A percentile compares a stretch with the other conserved stretches of the same genome.
Conservation (phyloP, 2,113 vertebrate species). For the Rhinolophus ferrumequinum region DNA sequence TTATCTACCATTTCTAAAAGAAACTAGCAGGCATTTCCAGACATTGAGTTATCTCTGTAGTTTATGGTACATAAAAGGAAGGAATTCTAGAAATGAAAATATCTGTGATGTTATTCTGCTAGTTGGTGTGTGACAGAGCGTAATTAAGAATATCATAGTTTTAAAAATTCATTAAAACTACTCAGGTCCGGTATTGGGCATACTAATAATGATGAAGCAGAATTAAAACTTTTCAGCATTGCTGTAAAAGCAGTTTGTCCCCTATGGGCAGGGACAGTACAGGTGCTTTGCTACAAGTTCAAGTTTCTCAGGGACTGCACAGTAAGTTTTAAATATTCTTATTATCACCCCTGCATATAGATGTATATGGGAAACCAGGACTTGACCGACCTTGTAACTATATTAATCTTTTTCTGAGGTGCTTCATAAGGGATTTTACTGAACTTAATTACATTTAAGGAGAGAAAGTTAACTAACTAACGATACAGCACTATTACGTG, state of each 20-base stretch:
- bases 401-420: background rate
- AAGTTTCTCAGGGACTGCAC: background rate
- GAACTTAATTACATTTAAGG: conserved; percentile 28
- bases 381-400: background rate
- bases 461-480: background rate
- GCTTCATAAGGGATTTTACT: conserved; percentile 31
- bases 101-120: background rate
- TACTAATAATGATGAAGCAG: background rate
- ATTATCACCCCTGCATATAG: background rate
- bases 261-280: background rate
- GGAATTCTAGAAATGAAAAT: conserved; percentile 6
- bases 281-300: background rate
- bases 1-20: background rate
- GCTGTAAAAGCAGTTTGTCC: background rate
- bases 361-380: background rate
- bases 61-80: background rate
- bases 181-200: background rate
- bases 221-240: background rate
- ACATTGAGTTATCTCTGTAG: background rate
- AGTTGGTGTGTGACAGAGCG: background rate
- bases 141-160: conserved; percentile 6
- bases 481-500: background rate
- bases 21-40: background rate
- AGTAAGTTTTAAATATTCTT: background rate
- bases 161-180: background rate